These are phyloP conservation scores for Miichthys miiuy DNA, from an alignment of 2,797 vertebrate genomes.

Conservation along the genomic window DNA sequence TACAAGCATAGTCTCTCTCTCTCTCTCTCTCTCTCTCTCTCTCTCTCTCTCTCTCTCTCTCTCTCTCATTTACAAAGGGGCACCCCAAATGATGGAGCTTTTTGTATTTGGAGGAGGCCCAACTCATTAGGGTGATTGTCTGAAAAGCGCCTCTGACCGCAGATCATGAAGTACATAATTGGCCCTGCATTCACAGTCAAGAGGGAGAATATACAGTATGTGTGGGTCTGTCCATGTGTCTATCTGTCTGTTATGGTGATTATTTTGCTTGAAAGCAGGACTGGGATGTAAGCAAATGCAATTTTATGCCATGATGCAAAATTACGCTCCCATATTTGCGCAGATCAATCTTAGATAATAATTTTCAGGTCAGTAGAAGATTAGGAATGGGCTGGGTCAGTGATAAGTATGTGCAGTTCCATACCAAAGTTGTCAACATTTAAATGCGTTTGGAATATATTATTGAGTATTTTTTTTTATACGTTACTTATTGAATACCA, in stretches of 20 bases:
- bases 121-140: constrained; percentile 81
- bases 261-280: constrained; percentile 17
- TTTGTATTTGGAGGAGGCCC: constrained; percentile 71
- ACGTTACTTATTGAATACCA: constrained; percentile 27
- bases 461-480: constrained; percentile 23
- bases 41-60: neutral
- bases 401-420: constrained; percentile 23
- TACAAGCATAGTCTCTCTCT: neutral
- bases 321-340: neutral
- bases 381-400: constrained; percentile 13
- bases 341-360: neutral
- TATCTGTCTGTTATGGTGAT: constrained; percentile 22
- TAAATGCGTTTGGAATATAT: constrained; percentile 18
- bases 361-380: constrained; percentile 15
- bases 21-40: neutral
- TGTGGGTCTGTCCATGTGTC: constrained; percentile 8
- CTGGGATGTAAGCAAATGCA: constrained; percentile 6
- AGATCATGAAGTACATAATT: constrained; percentile 80
- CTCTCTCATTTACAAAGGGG: constrained; percentile 22
- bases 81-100: constrained; percentile 57
- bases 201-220: constrained; percentile 23
- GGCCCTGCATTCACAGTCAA: constrained; percentile 61
- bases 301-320: constrained; percentile 7
- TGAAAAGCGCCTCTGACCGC: constrained; percentile 76
- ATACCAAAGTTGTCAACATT: constrained; percentile 27